Base-by-base conservation (phyloP, 2,797 vertebrate species). In the Pangasius djambal region DNA sequence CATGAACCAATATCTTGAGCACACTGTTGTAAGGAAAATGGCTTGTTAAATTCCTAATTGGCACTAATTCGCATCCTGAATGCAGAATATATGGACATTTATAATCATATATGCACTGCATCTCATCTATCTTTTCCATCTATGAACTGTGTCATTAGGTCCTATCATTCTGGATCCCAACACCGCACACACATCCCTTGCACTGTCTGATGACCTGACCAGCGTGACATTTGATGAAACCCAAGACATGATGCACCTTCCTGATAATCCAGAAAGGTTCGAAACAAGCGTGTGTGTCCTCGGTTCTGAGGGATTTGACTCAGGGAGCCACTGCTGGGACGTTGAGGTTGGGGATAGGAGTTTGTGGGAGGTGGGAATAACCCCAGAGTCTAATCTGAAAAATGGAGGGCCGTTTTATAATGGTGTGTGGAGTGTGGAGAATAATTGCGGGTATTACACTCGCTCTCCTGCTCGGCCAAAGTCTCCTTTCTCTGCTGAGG, bases 351-450 rank as follows among this genome's bases (percentile, higher is more conserved):
- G 93, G 0, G 10, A 91, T 3, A 90, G 50, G 50, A 91, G 86
- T 0, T 91, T 91, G 74, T 96, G 95, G 95, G 92, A 91, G 0
- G 20, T 96, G 2, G 95, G 94, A 0, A 87, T 95, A 79, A 94
- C 93, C 86, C 70, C 70, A 22, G 89, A 92, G 10, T 88, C 89
- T 0, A 77, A 92, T 0, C 65, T 18, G 16, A 75, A 90, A 70
- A 88, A 89, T 3, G 81, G 28, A 89, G 28, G 6, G 2, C 25
- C 12, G 15, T 77, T 83, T 59, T 83, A 81, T 83, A 44, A 31
- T 6, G 55, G 65, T 0, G 55, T 85, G 52, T 90, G 89, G 89
- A 88, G 87, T 6, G 31, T 86, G 16, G 87, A 78, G 28, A 77
- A 61, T 40, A 83, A 81, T 57, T 15, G 2, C 0, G 75, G 50